Percentiles rank a stretch among this genome's conserved stretches.
Evolutionary conservation across 2,113 vertebrate species (phyloP).

Genomic region (Smithornis capensis): DNA sequence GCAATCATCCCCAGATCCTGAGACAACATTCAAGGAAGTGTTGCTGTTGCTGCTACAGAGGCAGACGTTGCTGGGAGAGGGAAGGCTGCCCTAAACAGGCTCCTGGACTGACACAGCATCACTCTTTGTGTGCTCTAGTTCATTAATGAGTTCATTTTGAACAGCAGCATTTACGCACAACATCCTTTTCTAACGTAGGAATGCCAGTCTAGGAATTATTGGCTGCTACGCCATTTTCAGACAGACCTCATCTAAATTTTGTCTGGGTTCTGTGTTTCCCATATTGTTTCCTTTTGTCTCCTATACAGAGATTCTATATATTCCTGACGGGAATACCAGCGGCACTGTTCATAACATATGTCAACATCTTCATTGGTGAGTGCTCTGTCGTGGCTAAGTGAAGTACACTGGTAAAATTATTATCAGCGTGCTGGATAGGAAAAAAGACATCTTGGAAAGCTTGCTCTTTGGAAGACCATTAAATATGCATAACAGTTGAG

Average conservation of each 20-base stretch:
- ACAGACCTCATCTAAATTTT: background rate
- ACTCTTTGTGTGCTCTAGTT: background rate
- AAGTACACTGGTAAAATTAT: background rate
- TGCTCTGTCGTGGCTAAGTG: background rate
- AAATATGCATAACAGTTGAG: background rate
- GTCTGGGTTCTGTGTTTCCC: background rate
- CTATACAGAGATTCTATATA: constrained; percentile 81
- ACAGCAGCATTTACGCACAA: background rate
- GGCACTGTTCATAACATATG: constrained; percentile 71
- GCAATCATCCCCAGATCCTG: background rate
- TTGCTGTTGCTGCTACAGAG: background rate
- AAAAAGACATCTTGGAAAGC: background rate
- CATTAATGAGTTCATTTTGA: background rate
- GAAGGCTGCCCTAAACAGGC: background rate
- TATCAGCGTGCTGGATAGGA: background rate
- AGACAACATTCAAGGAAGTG: background rate
- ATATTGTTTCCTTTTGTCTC: background rate
- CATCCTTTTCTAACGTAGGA: background rate
- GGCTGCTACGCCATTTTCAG: background rate
- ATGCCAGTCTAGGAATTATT: background rate
- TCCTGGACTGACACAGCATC: background rate
- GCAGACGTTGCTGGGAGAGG: background rate
- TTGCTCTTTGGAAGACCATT: background rate
- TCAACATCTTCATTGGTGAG: constrained; percentile 93
- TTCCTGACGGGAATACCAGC: constrained; percentile 86